Conservation (phyloP, 2,888 invertebrate species). For the Isotomurus palustris region DNA sequence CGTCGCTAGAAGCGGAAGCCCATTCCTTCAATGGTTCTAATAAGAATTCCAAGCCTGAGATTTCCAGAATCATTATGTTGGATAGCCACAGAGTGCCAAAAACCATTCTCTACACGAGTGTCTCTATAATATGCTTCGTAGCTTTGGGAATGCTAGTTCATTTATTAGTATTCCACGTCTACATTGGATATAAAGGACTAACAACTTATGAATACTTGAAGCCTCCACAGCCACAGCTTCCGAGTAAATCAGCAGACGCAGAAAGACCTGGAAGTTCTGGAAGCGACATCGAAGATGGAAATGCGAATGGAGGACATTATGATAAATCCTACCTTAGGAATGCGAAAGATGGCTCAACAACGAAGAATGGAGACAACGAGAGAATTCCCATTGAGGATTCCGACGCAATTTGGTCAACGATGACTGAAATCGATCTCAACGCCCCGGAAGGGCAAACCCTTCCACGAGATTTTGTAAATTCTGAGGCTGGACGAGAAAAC, state of each 20-base stretch:
- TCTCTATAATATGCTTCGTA: constrained; percentile 67
- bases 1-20: no score
- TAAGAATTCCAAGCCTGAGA: not conserved
- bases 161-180: constrained; percentile 81
- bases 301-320: not conserved
- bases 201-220: constrained; percentile 87
- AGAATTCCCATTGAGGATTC: constrained; percentile 17
- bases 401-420: constrained; percentile 43
- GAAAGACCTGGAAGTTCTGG: not conserved
- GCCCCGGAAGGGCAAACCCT: constrained; percentile 9
- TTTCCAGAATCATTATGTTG: not conserved
- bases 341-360: constrained; percentile 1
- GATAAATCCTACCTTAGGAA: not conserved
- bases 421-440: constrained; percentile 46
- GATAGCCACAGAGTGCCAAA: constrained; percentile 32
- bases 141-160: constrained; percentile 74
- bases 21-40: not conserved
- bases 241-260: not conserved
- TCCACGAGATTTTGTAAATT: not conserved
- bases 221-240: constrained; percentile 26
- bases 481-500: not conserved
- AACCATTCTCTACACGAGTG: constrained; percentile 57
- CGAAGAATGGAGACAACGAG: not conserved
- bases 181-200: constrained; percentile 74
- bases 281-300: not conserved